phyloP scores from a whole-genome alignment of 2,888 invertebrate genomes.

The Sphaeridia pumilis region DNA sequence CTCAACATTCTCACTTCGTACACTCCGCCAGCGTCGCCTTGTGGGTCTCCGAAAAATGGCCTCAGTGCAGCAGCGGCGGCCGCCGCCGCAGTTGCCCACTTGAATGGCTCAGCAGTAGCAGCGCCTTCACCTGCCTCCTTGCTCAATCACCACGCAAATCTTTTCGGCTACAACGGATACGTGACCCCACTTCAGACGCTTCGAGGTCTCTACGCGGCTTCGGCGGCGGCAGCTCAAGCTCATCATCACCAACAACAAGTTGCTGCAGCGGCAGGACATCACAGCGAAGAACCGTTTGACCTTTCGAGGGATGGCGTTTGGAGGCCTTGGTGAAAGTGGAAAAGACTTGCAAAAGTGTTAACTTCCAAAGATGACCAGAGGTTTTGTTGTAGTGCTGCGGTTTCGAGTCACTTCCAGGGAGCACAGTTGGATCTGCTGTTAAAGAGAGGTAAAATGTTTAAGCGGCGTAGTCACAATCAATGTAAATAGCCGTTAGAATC shows the following conservation, averaged over 20 bases:
- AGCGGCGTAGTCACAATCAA: too few relatives aligned
- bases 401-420: too few relatives aligned
- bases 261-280: background rate
- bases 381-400: too few relatives aligned
- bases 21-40: constrained; percentile 35
- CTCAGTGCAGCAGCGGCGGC: constrained; percentile 7
- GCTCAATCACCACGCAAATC: constrained; percentile 25
- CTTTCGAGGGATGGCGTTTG: constrained; percentile 31
- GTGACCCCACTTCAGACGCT: background rate
- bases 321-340: constrained; percentile 34
- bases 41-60: constrained; percentile 21
- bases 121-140: constrained; percentile 26
- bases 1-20: constrained; percentile 33
- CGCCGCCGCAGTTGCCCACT: constrained; percentile 22
- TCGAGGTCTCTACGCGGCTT: background rate
- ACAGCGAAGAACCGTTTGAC: constrained; percentile 32
- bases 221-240: background rate
- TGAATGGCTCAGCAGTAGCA: too few relatives aligned
- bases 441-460: too few relatives aligned
- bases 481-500: too few relatives aligned
- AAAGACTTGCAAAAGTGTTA: too few relatives aligned
- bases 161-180: constrained; percentile 17
- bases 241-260: constrained; percentile 3
- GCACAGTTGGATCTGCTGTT: too few relatives aligned
- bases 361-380: too few relatives aligned